Conservation (phyloP, 2,888 invertebrate species). For the Oxycera nigricornis region DNA sequence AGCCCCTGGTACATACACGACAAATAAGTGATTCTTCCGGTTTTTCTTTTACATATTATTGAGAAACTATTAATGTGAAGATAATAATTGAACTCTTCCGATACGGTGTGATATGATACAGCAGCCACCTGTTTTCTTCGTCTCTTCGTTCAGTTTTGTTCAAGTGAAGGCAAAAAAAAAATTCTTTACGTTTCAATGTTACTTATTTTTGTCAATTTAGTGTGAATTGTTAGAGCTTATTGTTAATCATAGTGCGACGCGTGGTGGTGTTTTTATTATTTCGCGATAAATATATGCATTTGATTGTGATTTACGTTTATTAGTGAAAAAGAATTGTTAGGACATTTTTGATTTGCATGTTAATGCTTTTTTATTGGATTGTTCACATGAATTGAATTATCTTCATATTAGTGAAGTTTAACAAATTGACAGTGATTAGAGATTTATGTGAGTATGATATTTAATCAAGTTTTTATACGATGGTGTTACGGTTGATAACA, state of each 20-base stretch:
- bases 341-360: background rate
- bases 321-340: background rate
- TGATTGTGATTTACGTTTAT: constrained; percentile 27
- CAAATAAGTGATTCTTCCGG: constrained; percentile 17
- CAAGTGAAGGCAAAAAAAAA: background rate
- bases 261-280: constrained; percentile 27
- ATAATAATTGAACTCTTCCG: constrained; percentile 39
- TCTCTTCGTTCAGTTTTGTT: background rate
- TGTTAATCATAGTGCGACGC: constrained; percentile 10
- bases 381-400: background rate
- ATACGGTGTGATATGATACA: background rate
- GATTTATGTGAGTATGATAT: background rate
- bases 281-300: constrained; percentile 15
- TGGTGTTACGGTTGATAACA: too few species aligned
- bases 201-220: constrained; percentile 32
- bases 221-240: constrained; percentile 34
- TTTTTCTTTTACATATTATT: constrained; percentile 16
- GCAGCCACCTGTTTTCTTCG: background rate
- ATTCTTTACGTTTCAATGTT: background rate
- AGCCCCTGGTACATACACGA: background rate
- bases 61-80: constrained; percentile 37
- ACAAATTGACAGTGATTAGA: constrained; percentile 9
- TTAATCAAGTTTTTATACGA: too few species aligned
- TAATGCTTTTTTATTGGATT: background rate
- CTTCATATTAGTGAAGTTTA: background rate